Evolutionary conservation across 2,113 vertebrate species (phyloP).

Genomic region (Damaliscus lunatus): DNA sequence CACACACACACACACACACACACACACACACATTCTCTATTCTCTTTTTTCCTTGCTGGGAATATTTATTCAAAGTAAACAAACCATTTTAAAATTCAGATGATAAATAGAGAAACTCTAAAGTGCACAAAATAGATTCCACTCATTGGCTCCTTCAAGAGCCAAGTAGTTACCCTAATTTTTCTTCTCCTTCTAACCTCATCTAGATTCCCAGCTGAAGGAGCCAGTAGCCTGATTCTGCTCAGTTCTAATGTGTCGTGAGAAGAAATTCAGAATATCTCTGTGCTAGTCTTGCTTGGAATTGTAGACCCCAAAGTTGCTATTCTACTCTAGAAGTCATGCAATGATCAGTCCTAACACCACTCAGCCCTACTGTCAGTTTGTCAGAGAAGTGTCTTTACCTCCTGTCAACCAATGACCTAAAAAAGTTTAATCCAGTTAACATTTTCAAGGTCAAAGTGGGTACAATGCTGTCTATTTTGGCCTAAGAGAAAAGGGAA

Average conservation of each 20-base stretch:
- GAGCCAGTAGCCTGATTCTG: constrained; percentile 7
- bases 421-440: constrained; percentile 76
- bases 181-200: constrained; percentile 30
- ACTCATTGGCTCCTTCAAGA: neutral
- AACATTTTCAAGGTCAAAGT: constrained; percentile 74
- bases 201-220: neutral
- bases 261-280: neutral
- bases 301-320: neutral
- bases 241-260: neutral
- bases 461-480: neutral
- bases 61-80: constrained; percentile 37
- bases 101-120: neutral
- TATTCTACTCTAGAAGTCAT: neutral
- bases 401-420: constrained; percentile 66
- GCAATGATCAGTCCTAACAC: constrained; percentile 28
- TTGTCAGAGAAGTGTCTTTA: constrained; percentile 57
- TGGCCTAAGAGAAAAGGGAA: constrained; percentile 12
- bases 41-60: neutral
- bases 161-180: neutral
- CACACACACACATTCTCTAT: neutral
- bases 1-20: neutral
- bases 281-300: neutral
- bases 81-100: constrained; percentile 7
- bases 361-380: constrained; percentile 49
- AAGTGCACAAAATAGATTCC: constrained; percentile 22